A percentile compares a stretch with the other conserved stretches of the same genome.
These are phyloP conservation scores for Paratrypauchen microcephalus DNA, from an alignment of 2,797 vertebrate species.

Conservation along the genomic window DNA sequence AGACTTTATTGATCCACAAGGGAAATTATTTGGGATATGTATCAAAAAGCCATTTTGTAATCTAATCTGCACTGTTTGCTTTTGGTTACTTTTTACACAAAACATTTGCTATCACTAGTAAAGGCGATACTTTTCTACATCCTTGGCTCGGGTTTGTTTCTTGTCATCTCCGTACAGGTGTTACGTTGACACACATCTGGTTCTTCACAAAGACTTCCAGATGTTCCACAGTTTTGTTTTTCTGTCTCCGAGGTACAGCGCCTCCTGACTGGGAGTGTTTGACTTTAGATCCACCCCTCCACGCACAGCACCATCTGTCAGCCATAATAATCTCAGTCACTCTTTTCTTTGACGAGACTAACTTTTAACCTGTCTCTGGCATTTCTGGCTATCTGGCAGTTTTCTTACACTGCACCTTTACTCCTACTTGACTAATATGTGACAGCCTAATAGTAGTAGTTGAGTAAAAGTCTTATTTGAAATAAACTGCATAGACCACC, in stretches of 20 bases:
- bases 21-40: too few relatives aligned
- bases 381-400: not conserved
- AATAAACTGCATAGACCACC: too few relatives aligned
- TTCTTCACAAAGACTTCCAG: slow-evolving; percentile 74
- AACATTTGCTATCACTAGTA: not conserved
- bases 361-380: not conserved
- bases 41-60: too few relatives aligned
- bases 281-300: slow-evolving; percentile 50
- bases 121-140: not conserved
- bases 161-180: slow-evolving; percentile 74
- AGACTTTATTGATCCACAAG: too few relatives aligned
- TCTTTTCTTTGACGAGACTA: slow-evolving; percentile 11
- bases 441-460: too few relatives aligned
- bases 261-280: slow-evolving; percentile 55
- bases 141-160: slow-evolving; percentile 61
- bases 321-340: slow-evolving; percentile 39
- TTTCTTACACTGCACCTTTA: not conserved
- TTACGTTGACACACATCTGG: slow-evolving; percentile 62
- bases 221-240: slow-evolving; percentile 54
- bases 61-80: too few relatives aligned
- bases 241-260: slow-evolving; percentile 28
- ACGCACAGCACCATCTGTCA: slow-evolving; percentile 50
- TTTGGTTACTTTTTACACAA: not conserved
- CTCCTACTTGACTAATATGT: not conserved
- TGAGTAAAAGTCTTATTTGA: too few relatives aligned